These are phyloP conservation scores for Aphelinus atriplicis DNA, from an alignment of 1,140 invertebrate genomes.

Conservation along the genomic window DNA sequence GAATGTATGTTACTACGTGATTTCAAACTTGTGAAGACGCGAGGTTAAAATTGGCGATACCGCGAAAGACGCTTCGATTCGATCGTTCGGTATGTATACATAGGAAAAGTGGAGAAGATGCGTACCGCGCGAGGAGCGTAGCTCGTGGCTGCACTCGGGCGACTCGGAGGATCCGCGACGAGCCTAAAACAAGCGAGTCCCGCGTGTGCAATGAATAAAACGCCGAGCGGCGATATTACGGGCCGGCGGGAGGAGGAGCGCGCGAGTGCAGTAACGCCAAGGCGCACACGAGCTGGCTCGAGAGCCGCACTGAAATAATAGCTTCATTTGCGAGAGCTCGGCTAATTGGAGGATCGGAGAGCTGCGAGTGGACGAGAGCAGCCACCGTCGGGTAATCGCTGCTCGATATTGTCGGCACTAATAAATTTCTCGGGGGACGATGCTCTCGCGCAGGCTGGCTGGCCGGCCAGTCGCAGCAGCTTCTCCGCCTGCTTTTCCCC, in stretches of 20 bases:
- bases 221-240: conserved; percentile 14
- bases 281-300: no score
- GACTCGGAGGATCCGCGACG: no score
- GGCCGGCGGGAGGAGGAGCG: no score
- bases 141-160: no score
- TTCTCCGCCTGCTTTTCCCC: neutral
- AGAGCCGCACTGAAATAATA: conserved; percentile 20
- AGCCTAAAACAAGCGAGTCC: conserved; percentile 10
- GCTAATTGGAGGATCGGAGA: conserved; percentile 33
- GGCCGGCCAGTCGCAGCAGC: neutral
- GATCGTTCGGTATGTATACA: no score
- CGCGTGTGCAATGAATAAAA: conserved; percentile 21
- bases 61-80: no score
- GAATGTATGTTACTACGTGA: no score
- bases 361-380: neutral
- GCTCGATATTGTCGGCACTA: conserved; percentile 32
- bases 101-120: no score
- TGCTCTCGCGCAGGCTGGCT: neutral
- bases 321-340: conserved; percentile 36
- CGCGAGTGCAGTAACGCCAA: no score
- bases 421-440: conserved; percentile 34
- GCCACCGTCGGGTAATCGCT: conserved; percentile 32
- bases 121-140: no score
- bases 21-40: no score
- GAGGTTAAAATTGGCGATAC: no score